Evolutionary conservation across 2,113 vertebrate genomes (phyloP).

Genomic region (Ailuropoda melanoleuca): DNA sequence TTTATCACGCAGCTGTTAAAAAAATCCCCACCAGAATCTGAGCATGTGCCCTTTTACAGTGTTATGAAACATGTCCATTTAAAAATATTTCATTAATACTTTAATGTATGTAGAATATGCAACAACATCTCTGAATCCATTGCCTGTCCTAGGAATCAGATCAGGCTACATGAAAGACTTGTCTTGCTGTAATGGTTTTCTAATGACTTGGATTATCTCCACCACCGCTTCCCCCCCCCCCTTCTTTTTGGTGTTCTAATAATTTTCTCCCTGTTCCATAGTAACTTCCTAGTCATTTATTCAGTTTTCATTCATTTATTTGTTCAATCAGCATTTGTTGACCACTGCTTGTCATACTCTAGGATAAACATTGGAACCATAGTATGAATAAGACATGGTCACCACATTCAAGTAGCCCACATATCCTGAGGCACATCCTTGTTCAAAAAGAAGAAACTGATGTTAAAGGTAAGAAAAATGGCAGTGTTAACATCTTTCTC

Average conservation of each 20-base stretch:
- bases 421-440: neutral
- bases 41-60: neutral
- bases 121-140: neutral
- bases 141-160: neutral
- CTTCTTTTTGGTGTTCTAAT: neutral
- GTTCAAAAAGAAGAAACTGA: neutral
- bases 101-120: neutral
- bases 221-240: too few relatives aligned
- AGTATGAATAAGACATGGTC: neutral
- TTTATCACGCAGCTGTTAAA: constrained; percentile 47
- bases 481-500: neutral
- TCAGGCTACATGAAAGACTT: neutral
- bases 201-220: neutral
- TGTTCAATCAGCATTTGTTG: neutral
- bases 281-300: neutral
- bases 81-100: neutral
- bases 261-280: neutral
- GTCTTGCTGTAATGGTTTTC: neutral
- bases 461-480: neutral
- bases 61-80: neutral
- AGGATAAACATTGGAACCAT: neutral
- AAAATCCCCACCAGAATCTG: neutral
- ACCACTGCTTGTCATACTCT: neutral
- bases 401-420: neutral
- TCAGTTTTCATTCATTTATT: neutral